Conservation (phyloP, 2,113 vertebrate genomes). For the Ammodytes dubius region DNA sequence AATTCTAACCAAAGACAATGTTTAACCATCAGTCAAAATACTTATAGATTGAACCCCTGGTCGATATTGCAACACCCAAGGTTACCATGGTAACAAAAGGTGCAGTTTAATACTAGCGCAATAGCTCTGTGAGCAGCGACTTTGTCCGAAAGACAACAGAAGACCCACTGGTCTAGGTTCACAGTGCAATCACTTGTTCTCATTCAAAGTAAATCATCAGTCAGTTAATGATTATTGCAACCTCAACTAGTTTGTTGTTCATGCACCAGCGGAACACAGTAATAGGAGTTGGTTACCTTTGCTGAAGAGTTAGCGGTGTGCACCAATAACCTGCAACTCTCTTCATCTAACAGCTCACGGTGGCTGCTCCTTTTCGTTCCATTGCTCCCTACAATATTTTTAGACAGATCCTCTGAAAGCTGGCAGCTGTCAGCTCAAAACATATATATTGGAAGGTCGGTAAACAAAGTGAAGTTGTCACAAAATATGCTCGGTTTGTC, state of each 20-base stretch:
- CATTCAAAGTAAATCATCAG: neutral
- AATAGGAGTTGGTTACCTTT: neutral
- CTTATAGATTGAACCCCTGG: neutral
- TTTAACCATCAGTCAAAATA: neutral
- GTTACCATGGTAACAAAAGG: neutral
- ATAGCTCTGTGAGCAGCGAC: neutral
- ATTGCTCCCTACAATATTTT: neutral
- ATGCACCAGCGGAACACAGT: neutral
- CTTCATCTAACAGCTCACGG: neutral
- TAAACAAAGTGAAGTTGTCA: too few species aligned
- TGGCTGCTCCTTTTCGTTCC: neutral
- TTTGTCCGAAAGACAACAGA: neutral
- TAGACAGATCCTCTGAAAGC: neutral
- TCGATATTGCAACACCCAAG: neutral
- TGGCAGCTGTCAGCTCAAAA: too few species aligned
- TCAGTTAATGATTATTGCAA: neutral
- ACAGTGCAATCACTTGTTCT: neutral
- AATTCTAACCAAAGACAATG: neutral
- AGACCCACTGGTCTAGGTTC: neutral
- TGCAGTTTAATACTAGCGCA: neutral
- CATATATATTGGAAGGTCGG: too few species aligned
- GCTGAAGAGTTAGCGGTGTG: neutral
- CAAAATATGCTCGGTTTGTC: too few species aligned
- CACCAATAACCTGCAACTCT: neutral
- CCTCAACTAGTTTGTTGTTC: too few species aligned